Base-by-base conservation (phyloP, 2,113 vertebrate genomes). In the Apteryx mantelli region DNA sequence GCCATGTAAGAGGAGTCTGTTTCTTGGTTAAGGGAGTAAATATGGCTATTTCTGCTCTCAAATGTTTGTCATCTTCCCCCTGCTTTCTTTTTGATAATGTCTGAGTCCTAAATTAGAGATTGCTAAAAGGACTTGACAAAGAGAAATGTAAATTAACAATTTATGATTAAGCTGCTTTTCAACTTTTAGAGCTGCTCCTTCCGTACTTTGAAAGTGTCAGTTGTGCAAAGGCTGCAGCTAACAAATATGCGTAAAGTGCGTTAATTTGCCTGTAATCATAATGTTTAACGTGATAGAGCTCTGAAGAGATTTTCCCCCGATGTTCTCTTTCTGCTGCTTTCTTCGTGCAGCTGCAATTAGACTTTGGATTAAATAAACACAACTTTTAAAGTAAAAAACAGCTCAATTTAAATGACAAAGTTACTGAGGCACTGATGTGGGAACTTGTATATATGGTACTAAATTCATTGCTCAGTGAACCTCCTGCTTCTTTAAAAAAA, bases 121-220 rank as follows among this genome's bases (percentile, higher is more conserved):
- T 76, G 24, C 69, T 95, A 50, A 76, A 30, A 93, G 7, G 34
- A 68, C 10, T 77, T 70, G 38, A 78, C 40, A 95, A 74, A 63
- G 22, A 81, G 50, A 98, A 97, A 95, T 93, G 80, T 86, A 96
- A 96, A 93, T 89, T 84, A 95, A 82, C 65, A 86, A 60, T 89
- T 96, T 86, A 58, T 50, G 76, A 91, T 94, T 55, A 98, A 97
- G 48, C 80, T 93, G 32, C 74, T 95, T 96, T 95, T 97, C 93
- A 96, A 50, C 70, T 95, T 95, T 83, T 89, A 71, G 66, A 78
- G 81, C 52, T 83, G 42, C 78, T 96, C 14, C 92, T 95, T 85
- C 61, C 64, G 18, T 78, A 36, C 5, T 9, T 91, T 82, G 13
- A 64, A 97, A 97, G 93, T 88, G 83, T 91, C 91, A 96, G 80